Conservation (phyloP, 1,140 invertebrate species). For the Drosophila tani region DNA sequence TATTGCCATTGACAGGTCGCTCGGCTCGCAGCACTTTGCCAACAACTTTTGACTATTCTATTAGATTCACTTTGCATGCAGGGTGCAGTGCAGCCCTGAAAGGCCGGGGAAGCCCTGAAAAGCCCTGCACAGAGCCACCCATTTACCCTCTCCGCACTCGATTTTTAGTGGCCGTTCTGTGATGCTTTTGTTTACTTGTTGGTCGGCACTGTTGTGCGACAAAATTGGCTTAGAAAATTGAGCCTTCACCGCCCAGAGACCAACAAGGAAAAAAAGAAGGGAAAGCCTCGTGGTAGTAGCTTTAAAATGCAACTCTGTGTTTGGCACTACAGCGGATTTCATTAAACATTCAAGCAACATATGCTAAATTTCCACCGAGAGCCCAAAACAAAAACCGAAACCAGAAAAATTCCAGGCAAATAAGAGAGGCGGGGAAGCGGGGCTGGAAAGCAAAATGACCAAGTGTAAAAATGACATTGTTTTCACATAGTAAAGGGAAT, state of each 20-base stretch:
- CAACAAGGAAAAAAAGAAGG: constrained; percentile 6
- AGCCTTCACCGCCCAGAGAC: constrained; percentile 60
- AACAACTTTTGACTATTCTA: constrained; percentile 52
- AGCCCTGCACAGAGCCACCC: background rate
- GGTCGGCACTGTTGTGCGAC: constrained; percentile 60
- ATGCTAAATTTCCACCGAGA: constrained; percentile 73
- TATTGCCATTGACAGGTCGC: constrained; percentile 56
- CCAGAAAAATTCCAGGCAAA: constrained; percentile 3
- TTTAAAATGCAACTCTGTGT: constrained; percentile 82
- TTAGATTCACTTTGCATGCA: constrained; percentile 62
- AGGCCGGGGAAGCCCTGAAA: constrained; percentile 5
- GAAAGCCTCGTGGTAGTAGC: constrained; percentile 20
- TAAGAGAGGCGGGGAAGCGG: constrained; percentile 13
- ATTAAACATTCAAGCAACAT: constrained; percentile 82
- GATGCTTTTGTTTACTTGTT: constrained; percentile 47
- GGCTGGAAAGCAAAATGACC: constrained; percentile 67
- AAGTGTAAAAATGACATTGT: constrained; percentile 81
- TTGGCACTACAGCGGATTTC: constrained; percentile 72
- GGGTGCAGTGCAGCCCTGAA: constrained; percentile 12
- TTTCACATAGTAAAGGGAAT: constrained; percentile 29
- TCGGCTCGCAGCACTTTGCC: constrained; percentile 42
- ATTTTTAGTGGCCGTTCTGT: constrained; percentile 41
- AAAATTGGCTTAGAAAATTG: constrained; percentile 81
- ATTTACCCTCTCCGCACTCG: background rate
- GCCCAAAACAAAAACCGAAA: constrained; percentile 31